These are phyloP conservation scores for Heliangelus exortis DNA, from an alignment of 2,797 vertebrate genomes.

Conservation along the genomic window DNA sequence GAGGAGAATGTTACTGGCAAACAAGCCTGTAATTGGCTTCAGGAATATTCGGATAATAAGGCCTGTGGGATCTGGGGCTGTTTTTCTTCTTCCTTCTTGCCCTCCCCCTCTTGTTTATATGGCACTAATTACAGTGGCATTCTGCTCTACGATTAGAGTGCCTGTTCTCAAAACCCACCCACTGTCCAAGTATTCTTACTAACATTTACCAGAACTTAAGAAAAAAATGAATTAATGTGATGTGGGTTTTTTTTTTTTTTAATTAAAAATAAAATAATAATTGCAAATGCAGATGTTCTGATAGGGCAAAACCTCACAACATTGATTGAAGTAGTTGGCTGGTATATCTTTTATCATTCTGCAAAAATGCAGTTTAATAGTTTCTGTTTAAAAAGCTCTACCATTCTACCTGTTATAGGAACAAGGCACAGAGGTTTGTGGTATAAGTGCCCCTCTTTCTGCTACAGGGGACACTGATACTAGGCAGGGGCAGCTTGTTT, in stretches of 20 bases:
- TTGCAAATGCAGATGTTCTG: background rate
- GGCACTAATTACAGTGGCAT: background rate
- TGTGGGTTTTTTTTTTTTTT: background rate
- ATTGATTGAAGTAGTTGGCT: background rate
- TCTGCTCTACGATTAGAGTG: background rate
- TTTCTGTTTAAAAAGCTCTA: background rate
- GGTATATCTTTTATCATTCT: background rate
- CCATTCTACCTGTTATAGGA: background rate
- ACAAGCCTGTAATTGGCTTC: background rate
- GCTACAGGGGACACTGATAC: background rate
- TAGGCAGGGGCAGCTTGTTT: background rate
- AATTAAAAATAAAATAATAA: background rate
- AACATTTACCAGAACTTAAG: background rate
- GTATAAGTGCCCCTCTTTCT: background rate
- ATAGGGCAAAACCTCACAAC: background rate
- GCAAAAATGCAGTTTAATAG: background rate
- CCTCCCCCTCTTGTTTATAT: background rate
- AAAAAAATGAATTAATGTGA: background rate
- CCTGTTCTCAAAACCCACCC: background rate
- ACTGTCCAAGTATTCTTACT: background rate
- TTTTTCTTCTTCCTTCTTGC: background rate
- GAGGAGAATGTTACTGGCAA: background rate
- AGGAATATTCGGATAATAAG: constrained; percentile 11
- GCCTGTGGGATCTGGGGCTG: constrained; percentile 10
- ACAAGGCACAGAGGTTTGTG: background rate